Conservation (phyloP, 2,113 vertebrate genomes). For the Epinephelus cyanopodus region DNA sequence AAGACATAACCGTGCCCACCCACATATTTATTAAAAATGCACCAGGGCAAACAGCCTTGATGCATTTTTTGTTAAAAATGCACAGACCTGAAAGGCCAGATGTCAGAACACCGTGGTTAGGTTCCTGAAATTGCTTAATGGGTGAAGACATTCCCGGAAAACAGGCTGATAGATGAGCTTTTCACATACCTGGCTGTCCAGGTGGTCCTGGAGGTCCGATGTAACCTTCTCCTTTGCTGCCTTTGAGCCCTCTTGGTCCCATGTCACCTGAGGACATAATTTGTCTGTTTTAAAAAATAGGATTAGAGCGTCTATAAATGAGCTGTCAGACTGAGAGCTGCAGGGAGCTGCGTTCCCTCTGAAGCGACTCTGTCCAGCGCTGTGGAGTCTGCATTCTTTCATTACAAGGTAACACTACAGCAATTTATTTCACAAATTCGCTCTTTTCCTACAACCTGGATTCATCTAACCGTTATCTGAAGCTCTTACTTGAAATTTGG, state of each 20-base stretch:
- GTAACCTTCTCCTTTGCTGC: constrained; percentile 83
- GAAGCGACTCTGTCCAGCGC: not conserved
- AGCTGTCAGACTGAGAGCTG: constrained; percentile 1
- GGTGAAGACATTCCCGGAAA: not conserved
- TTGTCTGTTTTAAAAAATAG: not conserved
- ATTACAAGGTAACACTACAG: not conserved
- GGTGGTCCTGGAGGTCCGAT: constrained; percentile 80
- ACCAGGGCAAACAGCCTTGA: constrained; percentile 15
- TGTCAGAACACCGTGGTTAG: not conserved
- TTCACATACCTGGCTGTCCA: constrained; percentile 81
- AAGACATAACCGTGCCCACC: not conserved
- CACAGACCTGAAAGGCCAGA: constrained; percentile 15
- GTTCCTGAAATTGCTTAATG: constrained; percentile 7
- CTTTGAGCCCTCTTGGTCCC: constrained; percentile 83
- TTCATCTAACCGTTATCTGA: not conserved
- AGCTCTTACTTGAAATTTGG: not conserved
- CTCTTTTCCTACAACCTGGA: not conserved
- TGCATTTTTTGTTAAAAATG: constrained; percentile 21
- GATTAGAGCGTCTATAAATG: not conserved
- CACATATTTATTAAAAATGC: constrained; percentile 25
- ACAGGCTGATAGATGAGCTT: not conserved
- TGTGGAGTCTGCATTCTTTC: not conserved
- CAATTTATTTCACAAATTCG: not conserved
- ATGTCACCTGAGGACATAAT: constrained; percentile 76
- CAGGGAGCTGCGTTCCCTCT: not conserved